Base-by-base conservation (phyloP, 1,140 invertebrate species). In the Anastrepha ludens region DNA sequence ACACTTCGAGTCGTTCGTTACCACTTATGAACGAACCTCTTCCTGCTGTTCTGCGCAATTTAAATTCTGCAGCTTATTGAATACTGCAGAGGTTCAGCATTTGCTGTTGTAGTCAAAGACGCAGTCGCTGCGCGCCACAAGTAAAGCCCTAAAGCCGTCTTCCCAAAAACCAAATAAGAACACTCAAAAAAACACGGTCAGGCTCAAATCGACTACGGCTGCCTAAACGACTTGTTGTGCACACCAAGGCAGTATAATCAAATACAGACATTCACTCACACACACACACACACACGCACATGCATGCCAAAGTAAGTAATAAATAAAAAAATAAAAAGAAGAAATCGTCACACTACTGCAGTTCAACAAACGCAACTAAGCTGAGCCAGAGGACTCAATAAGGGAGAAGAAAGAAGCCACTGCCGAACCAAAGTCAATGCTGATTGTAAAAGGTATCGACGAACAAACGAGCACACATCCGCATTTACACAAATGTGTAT, bases 51-150 rank as follows among this genome's bases (percentile, higher is more conserved):
- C 47, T 20, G 17, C 20, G 13, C 74, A 55, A 81, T 81, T 81
- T 81, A 81, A 81, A 15, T 55, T 81, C 74, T 81, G 74, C 47
- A 55, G 47, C 74, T 81, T 81, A 41, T 29, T 81, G 15, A 55
- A 55, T 50, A 55, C 47, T 55, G 74, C 47, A 55, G 74, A 58
- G 20, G 74, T 20, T 81, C 20, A 81, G 74, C 44, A 55, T 20
- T 6, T 41, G 44, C 20, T 55, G 47, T 81, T 47, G 47, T 41
- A 50, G 5, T 62, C 60, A 29, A 29, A 29, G 17, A 29, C 29
- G 64, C 3, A 0, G 74, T 15, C 60, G 13, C n/a, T 55, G 47
- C 20, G 50, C 47, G 74, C 47, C 74, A 81, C 47, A 81, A 29
- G 17, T 20, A 81, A 81, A 81, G 55, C 74, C 74, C 74, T 81